Evolutionary conservation across 2,113 vertebrate genomes (phyloP), one percentile per base, ranked within the genome.

Genomic region (Tonatia bakeri): DNA sequence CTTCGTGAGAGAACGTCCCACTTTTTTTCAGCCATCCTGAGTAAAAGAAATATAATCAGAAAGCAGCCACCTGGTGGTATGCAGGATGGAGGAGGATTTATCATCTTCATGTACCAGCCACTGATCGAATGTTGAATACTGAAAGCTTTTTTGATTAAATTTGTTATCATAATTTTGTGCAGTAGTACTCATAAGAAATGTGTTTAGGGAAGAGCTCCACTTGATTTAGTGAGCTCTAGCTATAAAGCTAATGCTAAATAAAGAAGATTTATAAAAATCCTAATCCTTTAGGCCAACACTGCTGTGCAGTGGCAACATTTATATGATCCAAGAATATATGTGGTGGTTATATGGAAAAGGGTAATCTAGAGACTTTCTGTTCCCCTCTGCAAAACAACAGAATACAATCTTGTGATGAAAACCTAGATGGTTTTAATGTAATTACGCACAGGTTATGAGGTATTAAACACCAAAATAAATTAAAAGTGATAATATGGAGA

Each of bases 131-230:
- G 85, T 36, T 90, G 59, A 95, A 76, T 54, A 56, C 2, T 61
- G 40, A 97, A 59, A 94, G 86, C 22, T 90, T 77, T 95, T 67
- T 8, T 96, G 82, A 95, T 95, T 96, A 82, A 72, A 94, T 95
- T 69, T 90, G 94, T 90, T 87, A 95, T 43, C 67, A 75, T 80
- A 87, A 84, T 95, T 92, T 56, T 76, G 22, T 84, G 19, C 50
- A 38, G 16, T 36, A 81, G 64, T 45, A 69, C 56, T 93, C 70
- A 43, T 59, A 93, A 93, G 43, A 81, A 95, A 94, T 59, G 6
- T 94, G 77, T 84, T 87, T 94, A 76, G 76, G 81, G 93, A 97
- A 90, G 56, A 91, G 38, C 33, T 64, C 8, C 28, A 50, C 82
- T 95, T 95, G 89, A 94, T 94, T 94, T 96, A 92, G 47, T 84